Evolutionary conservation across 2,797 vertebrate species (phyloP), one percentile per base, ranked within the genome.

Genomic region (Aeoliscus strigatus): DNA sequence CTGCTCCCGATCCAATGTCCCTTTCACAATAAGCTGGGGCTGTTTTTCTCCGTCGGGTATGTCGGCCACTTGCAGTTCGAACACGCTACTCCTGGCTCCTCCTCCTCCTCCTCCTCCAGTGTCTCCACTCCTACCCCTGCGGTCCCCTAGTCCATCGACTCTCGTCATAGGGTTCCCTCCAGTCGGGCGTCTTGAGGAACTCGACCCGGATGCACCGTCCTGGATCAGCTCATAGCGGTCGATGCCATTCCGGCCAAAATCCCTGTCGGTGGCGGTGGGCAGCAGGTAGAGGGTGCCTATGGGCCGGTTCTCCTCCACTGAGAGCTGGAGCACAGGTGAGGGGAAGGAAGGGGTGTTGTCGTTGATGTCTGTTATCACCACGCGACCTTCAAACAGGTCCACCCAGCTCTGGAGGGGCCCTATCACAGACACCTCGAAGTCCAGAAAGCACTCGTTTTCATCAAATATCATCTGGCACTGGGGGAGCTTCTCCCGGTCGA

Each of bases 391-490:
- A 14, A 97, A 96, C 46, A 98, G 89, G 79, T 96, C 92, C 41
- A 98, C 94, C 94, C 93, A 98, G 86, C 94, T 97, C 85, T 98
- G 94, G 46, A 94, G 88, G 0, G 94, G 96, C 11, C 94, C 96
- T 34, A 98, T 97, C 53, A 98, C 95, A 1, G 94, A 96, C 73
- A 97, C 93, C 67, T 98, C 96, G 66, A 97, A 97, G 89, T 97
- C 93, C 73, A 97, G 54, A 87, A 97, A 96, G 33, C 94, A 97
- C 78, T 98, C 95, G 8, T 96, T 96, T 64, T 97, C 95, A 38
- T 98, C 95, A 77, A 97, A 97, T 70, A 97, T 96, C 93, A 94
- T 94, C 86, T 96, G 93, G 77, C 96, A 98, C 85, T 97, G 94
- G 15, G 91, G 85, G 28, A 98, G 90, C 87, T 96, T 96, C 82